Percentiles rank a stretch among this genome's conserved stretches.
phyloP scores from a whole-genome alignment of 2,113 vertebrate genomes.

The Ciconia boyciana region DNA sequence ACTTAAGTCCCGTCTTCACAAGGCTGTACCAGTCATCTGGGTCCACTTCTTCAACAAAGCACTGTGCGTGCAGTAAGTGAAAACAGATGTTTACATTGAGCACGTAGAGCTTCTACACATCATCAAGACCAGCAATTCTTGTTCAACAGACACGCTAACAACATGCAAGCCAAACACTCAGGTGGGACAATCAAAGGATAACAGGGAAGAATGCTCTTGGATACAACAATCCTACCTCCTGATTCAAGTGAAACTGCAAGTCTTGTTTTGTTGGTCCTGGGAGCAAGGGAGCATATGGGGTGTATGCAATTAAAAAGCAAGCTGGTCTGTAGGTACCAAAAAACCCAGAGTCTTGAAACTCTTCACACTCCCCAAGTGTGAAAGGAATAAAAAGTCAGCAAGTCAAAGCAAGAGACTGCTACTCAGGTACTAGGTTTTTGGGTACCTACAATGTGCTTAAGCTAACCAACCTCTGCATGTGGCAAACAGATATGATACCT shows the following conservation, averaged over 20 bases:
- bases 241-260: background rate
- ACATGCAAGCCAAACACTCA: background rate
- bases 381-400: background rate
- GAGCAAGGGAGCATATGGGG: background rate
- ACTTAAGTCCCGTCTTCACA: constrained; percentile 88
- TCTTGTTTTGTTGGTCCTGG: background rate
- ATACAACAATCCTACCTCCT: background rate
- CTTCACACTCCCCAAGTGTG: background rate
- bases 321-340: background rate
- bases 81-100: background rate
- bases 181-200: background rate
- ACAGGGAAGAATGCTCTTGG: background rate
- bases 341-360: background rate
- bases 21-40: constrained; percentile 85
- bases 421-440: background rate
- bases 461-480: background rate
- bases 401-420: background rate
- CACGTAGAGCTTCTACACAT: background rate
- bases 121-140: background rate
- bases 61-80: constrained; percentile 55
- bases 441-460: background rate
- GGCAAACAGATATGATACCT: background rate
- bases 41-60: constrained; percentile 66
- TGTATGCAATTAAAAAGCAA: background rate
- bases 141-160: background rate